Base-by-base conservation (phyloP, 35 echinoderm and acorn worm genomes). In the Strongylocentrotus purpuratus region DNA sequence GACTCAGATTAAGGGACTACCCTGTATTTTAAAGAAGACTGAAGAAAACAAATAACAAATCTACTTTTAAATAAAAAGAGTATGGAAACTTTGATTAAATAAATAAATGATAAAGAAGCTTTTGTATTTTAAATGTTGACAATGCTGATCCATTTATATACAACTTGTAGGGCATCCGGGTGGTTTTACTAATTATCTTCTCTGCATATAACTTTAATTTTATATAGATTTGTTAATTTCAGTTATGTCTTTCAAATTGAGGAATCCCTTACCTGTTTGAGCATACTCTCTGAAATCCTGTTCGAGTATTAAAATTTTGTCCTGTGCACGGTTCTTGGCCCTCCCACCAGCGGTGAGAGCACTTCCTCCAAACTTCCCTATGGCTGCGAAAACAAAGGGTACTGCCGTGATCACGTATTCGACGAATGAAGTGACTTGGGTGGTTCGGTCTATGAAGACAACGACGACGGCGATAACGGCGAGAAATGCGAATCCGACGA, bases 391-490 rank as follows among this genome's bases (percentile, higher is more conserved):
- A 4, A 89, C 33, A 31, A 89, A 33, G 9, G 87, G 45, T 46
- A 33, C 87, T 45, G 45, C 33, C 25, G 87, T 89, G 87, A 89
- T 41, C 12, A 89, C 87, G 32, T 89, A 89, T 28, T 89, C 87
- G 32, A 46, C 87, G 4, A 89, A 33, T 32, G 32, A 45, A 46
- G 87, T 15, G 33, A 89, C 45, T 15, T 89, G 32, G 7, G 87
- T 89, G 12, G 32, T 46, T 46, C n/a, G 12, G 87, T 89, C 87
- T 20, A 89, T 89, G 31, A 89, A 45, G 45, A 89, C 45, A 35
- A 89, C 87, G 33, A 89, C 13, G 4, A 32, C 32, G 25, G 87
- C 87, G 11, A 89, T 20, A 11, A 89, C 33, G 87, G 33, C 87
- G 25, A 89, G 87, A 46, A 89, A 45, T 33, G 25, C 87, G 18